Base-by-base conservation (phyloP, 2,888 invertebrate genomes). In the Polylopha cassiicola region DNA sequence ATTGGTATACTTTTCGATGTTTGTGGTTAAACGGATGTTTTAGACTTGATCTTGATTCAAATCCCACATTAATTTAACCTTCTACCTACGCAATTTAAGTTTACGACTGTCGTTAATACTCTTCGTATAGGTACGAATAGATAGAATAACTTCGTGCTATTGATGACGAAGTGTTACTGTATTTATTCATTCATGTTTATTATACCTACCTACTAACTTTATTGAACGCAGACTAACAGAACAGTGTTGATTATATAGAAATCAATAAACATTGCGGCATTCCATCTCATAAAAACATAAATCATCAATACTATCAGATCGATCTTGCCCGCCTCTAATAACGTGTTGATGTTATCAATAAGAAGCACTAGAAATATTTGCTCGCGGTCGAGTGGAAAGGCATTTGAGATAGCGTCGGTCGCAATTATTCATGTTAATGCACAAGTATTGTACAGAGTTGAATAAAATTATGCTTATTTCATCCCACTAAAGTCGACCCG, bases 401-500 rank as follows among this genome's bases (percentile, higher is more conserved):
- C 24, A 10, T 55, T 55, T 45, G 52, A 58, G 60, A 66, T 64
- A 53, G 50, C 48, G 59, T 55, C 52, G 50, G 29, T n/a, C 26
- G 36, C 26, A 37, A 15, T 31, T 21, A 37, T 48, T 43, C 49
- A 46, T 41, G 51, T 51, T 51, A 51, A 53, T 46, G 53, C 46
- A 43, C 8, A 53, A 51, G 46, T 55, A 55, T 47, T 53, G 43
- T 51, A 48, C 44, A 38, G 46, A 18, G 13, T 9, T 7, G 14
- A 22, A 8, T 18, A 58, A 46, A 55, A 52, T 51, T 53, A 61
- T 59, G 55, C 44, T 55, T 44, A 53, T 55, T 62, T 49, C 42
- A 64, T 50, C 62, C 61, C 58, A 58, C 61, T 65, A 65, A 52
- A 49, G 47, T 50, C 49, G 53, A 49, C 53, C 51, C 47, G 50